Evolutionary conservation across 2,797 vertebrate genomes (phyloP).

Genomic region (Oreochromis mossambicus): DNA sequence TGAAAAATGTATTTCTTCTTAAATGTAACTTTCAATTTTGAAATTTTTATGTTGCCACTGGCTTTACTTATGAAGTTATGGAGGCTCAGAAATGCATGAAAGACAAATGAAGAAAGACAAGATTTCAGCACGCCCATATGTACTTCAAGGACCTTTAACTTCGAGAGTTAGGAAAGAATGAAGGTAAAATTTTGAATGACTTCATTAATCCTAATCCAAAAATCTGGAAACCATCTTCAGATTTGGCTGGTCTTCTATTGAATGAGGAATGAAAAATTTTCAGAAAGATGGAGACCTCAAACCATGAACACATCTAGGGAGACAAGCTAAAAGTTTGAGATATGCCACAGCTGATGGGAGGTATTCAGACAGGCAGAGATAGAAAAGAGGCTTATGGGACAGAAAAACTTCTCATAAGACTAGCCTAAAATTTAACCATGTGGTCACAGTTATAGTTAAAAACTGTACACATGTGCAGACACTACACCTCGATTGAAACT

Average conservation of each 20-base stretch:
- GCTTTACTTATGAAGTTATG: not conserved
- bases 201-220: not conserved
- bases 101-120: not conserved
- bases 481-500: not conserved
- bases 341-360: not conserved
- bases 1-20: not conserved
- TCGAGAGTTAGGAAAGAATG: not conserved
- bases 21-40: not conserved
- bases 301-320: not conserved
- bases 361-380: not conserved
- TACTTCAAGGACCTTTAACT: not conserved
- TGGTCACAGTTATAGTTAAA: not conserved
- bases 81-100: not conserved
- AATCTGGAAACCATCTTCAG: not conserved
- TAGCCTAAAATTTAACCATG: not conserved
- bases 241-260: not conserved
- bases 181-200: not conserved
- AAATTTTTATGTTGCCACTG: not conserved
- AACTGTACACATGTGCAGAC: not conserved
- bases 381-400: not conserved
- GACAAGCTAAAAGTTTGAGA: fast-evolving
- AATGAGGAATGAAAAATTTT: fast-evolving
- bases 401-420: not conserved
- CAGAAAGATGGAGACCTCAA: not conserved
- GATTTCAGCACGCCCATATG: not conserved